Evolutionary conservation across 2,888 invertebrate genomes (phyloP), one percentile per base, ranked within the genome.

Genomic region (Psylliodes chrysocephalus): DNA sequence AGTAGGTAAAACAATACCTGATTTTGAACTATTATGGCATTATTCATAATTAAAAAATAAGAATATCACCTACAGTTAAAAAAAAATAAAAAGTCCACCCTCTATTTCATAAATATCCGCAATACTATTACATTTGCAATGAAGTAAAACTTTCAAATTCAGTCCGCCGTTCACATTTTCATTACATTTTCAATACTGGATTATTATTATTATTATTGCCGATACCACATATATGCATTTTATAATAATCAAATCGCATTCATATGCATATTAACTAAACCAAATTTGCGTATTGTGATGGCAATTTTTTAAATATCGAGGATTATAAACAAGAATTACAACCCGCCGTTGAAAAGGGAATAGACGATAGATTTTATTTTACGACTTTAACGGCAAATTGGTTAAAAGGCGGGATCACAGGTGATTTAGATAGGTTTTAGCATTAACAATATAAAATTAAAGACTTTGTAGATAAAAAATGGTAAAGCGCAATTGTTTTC

Each of bases 111-210:
- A 12, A 35, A 35, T 35, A 35, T 30, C 10, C 30, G 30, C 35
- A 35, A 35, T 12, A 15, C 8, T 8, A 49, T 53, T 56, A 44
- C 60, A 60, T 63, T 63, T 53, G 57, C 38, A 19, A 55, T n/a
- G 28, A 49, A 56, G 59, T 64, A 61, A 57, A 67, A 67, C 35
- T 59, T 53, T 54, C 42, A 51, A 62, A 60, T 57, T 25, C 56
- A 56, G 59, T 44, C 30, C 10, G 15, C 19, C 28, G 49, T 42
- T 60, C 56, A 42, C 35, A 64, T 67, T 67, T 62, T 64, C 62
- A 67, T 67, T 67, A 60, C 64, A 61, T 62, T 67, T 66, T 67
- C 64, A 60, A 60, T 49, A 59, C 56, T 25, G 49, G 59, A 55
- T 55, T 62, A 59, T 62, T 64, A 59, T 64, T 62, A 55, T 55